A percentile compares a stretch with the other conserved stretches of the same genome.
phyloP scores from a whole-genome alignment of 2,797 vertebrate genomes.

The Coluber constrictor region DNA sequence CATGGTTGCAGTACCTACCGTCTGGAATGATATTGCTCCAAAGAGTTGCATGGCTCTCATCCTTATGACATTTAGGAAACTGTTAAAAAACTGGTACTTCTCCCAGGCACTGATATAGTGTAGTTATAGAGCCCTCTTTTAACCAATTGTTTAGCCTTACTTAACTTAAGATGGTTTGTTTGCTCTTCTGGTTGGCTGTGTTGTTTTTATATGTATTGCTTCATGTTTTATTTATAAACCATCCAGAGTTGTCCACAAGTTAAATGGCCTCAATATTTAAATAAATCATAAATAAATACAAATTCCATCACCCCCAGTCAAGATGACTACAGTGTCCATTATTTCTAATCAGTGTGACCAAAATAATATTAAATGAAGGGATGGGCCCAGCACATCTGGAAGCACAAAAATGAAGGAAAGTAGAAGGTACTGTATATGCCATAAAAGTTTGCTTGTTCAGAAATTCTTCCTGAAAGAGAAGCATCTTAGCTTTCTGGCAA shows the following conservation, averaged over 20 bases:
- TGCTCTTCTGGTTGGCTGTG: background rate
- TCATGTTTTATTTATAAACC: background rate
- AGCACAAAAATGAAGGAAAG: background rate
- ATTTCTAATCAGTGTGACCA: background rate
- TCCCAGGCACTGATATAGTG: background rate
- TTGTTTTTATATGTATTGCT: background rate
- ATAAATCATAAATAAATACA: slow-evolving; percentile 39
- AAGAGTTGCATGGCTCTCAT: background rate
- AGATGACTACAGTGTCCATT: background rate
- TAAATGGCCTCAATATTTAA: background rate
- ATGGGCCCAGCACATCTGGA: background rate
- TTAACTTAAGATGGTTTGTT: background rate
- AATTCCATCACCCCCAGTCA: background rate
- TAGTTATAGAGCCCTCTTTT: background rate
- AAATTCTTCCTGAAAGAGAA: slow-evolving; percentile 1
- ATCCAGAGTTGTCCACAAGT: background rate
- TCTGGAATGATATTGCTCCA: background rate
- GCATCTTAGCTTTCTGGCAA: background rate
- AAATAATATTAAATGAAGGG: background rate
- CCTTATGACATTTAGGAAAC: background rate
- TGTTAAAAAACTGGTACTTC: background rate
- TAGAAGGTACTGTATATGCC: background rate
- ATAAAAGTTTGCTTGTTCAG: background rate
- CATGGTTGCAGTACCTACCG: background rate
- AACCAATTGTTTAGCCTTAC: background rate